Conservation (phyloP, 2,113 vertebrate genomes). For the Odocoileus virginianus region DNA sequence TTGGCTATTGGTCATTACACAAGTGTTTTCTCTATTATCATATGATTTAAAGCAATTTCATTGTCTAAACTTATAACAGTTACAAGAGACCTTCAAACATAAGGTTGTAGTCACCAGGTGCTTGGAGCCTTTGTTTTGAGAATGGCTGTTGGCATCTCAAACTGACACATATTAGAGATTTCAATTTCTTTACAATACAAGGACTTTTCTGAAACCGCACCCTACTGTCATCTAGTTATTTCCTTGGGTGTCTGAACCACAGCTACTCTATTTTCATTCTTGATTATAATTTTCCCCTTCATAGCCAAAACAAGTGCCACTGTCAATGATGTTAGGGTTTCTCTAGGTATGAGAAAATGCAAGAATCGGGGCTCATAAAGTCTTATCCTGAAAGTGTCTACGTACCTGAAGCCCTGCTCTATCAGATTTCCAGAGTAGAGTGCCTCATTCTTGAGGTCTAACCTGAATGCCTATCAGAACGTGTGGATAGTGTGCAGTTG, state of each 20-base stretch:
- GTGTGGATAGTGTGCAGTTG: not conserved
- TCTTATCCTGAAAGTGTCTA: not conserved
- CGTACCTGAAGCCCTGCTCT: not conserved
- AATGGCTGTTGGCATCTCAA: not conserved
- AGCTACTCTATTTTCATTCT: not conserved
- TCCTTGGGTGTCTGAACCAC: not conserved
- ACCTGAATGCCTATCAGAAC: not conserved
- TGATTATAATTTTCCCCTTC: not conserved
- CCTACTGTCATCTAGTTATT: not conserved
- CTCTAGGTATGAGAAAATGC: not conserved
- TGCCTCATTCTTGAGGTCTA: not conserved
- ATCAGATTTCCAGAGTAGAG: not conserved
- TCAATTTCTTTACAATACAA: not conserved
- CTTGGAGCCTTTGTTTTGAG: not conserved
- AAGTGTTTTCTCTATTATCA: not conserved
- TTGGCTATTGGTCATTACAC: not conserved
- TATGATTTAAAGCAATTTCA: not conserved
- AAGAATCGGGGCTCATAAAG: not conserved
- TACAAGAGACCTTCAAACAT: not conserved
- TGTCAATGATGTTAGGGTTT: not conserved
- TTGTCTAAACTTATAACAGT: not conserved
- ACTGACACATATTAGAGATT: not conserved
- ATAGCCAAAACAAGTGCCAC: not conserved
- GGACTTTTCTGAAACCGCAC: not conserved
- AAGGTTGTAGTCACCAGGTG: not conserved